Percentiles rank a stretch among this genome's conserved stretches.
Conservation (phyloP, 2,113 vertebrate genomes). For the Gymnarchus niloticus region DNA sequence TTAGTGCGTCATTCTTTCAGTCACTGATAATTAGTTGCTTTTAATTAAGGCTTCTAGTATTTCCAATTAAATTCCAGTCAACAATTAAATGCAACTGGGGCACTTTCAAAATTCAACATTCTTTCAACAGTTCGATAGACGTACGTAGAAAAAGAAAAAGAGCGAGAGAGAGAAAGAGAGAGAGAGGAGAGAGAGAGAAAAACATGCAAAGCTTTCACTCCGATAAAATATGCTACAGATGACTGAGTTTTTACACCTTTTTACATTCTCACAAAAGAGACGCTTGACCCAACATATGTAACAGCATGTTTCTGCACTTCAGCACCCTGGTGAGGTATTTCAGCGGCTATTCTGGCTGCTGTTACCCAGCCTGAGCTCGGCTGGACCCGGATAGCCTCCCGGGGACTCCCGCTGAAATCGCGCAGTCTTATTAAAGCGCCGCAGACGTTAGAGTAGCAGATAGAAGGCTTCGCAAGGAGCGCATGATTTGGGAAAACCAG, state of each 20-base stretch:
- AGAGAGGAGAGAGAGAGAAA: slow-evolving; percentile 50
- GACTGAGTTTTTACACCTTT: slow-evolving; percentile 82
- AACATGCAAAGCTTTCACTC: slow-evolving; percentile 63
- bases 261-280: slow-evolving; percentile 75
- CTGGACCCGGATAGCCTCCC: slow-evolving; percentile 64
- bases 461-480: slow-evolving; percentile 61
- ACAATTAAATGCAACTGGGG: slow-evolving; percentile 80
- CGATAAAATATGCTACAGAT: slow-evolving; percentile 66
- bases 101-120: slow-evolving; percentile 75
- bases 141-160: slow-evolving; percentile 54
- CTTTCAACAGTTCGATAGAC: slow-evolving; percentile 78
- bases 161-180: slow-evolving; percentile 43
- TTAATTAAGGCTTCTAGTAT: slow-evolving; percentile 64
- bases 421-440: slow-evolving; percentile 58
- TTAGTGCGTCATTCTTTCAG: slow-evolving; percentile 22
- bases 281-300: slow-evolving; percentile 89
- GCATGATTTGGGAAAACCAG: slow-evolving; percentile 59
- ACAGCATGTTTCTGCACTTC: slow-evolving; percentile 71
- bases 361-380: slow-evolving; percentile 64
- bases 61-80: slow-evolving; percentile 78
- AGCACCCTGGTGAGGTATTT: slow-evolving; percentile 67
- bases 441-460: slow-evolving; percentile 81
- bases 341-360: slow-evolving; percentile 61
- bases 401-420: slow-evolving; percentile 66
- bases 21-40: slow-evolving; percentile 57